phyloP scores from a whole-genome alignment of 1,140 invertebrate species.

The Rhizoglyphus robini region DNA sequence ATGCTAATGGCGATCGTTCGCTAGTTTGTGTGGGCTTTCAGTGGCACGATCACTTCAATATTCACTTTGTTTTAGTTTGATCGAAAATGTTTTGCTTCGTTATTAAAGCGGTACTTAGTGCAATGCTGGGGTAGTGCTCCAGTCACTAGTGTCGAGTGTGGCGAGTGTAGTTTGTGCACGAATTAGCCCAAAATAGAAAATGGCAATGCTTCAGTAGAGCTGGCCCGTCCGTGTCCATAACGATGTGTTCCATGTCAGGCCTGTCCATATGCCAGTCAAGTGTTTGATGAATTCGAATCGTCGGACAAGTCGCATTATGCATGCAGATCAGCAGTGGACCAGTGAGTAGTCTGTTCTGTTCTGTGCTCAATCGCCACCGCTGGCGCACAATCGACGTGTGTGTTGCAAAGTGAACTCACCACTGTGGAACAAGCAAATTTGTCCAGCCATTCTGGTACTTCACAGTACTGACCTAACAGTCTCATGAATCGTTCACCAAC shows the following conservation, averaged over 20 bases:
- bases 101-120: slow-evolving; percentile 1
- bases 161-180: not conserved
- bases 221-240: slow-evolving; percentile 5
- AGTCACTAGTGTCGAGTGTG: not conserved
- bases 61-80: not conserved
- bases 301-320: not conserved
- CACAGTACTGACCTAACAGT: not conserved
- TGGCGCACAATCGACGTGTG: no score
- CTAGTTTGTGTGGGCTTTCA: no score
- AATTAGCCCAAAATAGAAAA: not conserved
- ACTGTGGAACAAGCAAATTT: not conserved
- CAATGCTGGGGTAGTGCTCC: not conserved
- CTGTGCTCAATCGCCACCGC: no score
- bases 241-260: slow-evolving; percentile 7
- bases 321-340: not conserved
- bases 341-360: slow-evolving; percentile 4
- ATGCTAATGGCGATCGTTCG: no score
- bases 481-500: not conserved
- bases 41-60: no score
- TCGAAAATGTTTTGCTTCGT: slow-evolving; percentile 1
- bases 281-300: slow-evolving; percentile 11
- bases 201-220: not conserved
- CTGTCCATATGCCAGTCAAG: slow-evolving; percentile 9
- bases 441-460: not conserved
- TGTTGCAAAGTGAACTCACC: not conserved